Evolutionary conservation across 2,797 vertebrate species (phyloP).

Genomic region (Pangasius macronema): DNA sequence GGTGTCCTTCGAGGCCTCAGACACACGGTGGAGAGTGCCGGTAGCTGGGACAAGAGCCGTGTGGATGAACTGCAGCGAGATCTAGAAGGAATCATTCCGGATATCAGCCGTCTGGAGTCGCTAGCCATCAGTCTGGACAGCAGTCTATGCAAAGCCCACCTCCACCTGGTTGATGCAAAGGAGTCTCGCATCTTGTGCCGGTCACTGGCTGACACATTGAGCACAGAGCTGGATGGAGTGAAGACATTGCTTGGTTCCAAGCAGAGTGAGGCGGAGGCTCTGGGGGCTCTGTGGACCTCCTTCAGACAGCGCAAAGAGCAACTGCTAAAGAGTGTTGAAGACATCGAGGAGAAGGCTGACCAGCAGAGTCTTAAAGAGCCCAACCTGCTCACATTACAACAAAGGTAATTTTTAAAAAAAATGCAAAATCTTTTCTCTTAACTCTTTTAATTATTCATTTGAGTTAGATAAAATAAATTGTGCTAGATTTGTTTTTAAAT

Average conservation of each 20-base stretch:
- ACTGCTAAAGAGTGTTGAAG: constrained; percentile 87
- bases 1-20: constrained; percentile 76
- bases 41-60: constrained; percentile 84
- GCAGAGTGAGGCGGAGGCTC: constrained; percentile 88
- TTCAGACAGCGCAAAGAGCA: constrained; percentile 87
- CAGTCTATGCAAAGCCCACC: constrained; percentile 86
- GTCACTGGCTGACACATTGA: constrained; percentile 79
- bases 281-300: constrained; percentile 80
- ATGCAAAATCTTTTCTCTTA: not conserved
- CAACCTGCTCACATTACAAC: constrained; percentile 85
- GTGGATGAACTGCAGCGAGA: constrained; percentile 85
- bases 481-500: constrained; percentile 54
- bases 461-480: not conserved
- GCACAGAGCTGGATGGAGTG: constrained; percentile 82
- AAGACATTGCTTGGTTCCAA: constrained; percentile 83
- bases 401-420: constrained; percentile 78
- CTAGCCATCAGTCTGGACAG: constrained; percentile 82
- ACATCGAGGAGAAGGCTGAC: constrained; percentile 90
- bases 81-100: constrained; percentile 73
- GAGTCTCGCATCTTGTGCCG: constrained; percentile 85
- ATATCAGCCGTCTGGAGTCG: constrained; percentile 82
- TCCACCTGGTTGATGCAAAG: constrained; percentile 77
- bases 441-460: not conserved
- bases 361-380: constrained; percentile 82
- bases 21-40: constrained; percentile 84